phyloP scores from a whole-genome alignment of 1,140 invertebrate species.

The Drosophila yakuba region DNA sequence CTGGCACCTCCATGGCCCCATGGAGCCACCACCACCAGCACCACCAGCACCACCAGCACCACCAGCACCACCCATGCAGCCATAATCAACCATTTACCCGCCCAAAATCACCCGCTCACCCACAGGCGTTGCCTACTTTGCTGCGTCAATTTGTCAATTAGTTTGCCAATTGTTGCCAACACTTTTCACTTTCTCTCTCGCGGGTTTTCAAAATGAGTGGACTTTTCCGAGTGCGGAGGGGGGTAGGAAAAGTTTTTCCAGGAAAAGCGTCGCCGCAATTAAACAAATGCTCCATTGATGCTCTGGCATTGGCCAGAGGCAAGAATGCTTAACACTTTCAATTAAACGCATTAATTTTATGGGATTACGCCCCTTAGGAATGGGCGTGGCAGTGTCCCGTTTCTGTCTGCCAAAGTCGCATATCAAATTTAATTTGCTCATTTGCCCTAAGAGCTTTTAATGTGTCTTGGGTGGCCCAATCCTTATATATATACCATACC shows the following conservation, averaged over 20 bases:
- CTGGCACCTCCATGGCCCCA: no score
- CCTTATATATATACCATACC: background rate
- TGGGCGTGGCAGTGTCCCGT: slow-evolving; percentile 10
- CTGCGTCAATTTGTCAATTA: slow-evolving; percentile 73
- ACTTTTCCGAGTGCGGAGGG: no score
- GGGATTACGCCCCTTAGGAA: slow-evolving; percentile 55
- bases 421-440: slow-evolving; percentile 83
- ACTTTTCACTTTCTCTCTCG: slow-evolving; percentile 45
- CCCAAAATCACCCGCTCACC: background rate
- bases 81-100: no score
- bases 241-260: background rate
- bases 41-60: background rate
- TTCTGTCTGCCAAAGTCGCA: slow-evolving; percentile 44
- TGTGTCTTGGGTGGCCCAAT: slow-evolving; percentile 61
- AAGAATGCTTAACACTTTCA: slow-evolving; percentile 75
- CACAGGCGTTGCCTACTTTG: slow-evolving; percentile 21
- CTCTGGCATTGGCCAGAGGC: slow-evolving; percentile 20
- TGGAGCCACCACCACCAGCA: background rate
- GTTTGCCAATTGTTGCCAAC: slow-evolving; percentile 62
- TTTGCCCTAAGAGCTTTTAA: slow-evolving; percentile 83
- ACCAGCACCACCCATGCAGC: no score
- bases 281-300: slow-evolving; percentile 56
- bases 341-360: slow-evolving; percentile 83
- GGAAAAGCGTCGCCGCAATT: slow-evolving; percentile 57
- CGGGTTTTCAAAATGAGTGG: background rate